These are phyloP conservation scores for Eupithecia pulchellata DNA, from an alignment of 2,888 invertebrate species.

Conservation along the genomic window DNA sequence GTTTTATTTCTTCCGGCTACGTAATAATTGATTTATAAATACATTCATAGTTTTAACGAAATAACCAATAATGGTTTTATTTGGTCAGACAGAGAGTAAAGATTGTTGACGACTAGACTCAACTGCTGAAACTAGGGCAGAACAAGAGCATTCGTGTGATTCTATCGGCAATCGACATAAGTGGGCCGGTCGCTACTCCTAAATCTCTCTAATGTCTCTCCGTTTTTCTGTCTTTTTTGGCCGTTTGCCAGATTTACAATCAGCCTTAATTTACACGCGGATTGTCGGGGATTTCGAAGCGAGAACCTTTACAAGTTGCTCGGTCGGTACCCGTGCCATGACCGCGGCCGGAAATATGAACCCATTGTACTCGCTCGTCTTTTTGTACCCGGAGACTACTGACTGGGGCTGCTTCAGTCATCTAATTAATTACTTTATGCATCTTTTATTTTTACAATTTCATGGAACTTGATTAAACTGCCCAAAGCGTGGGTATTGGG, in stretches of 20 bases:
- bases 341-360: slow-evolving; percentile 71
- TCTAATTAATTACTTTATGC: slow-evolving; percentile 47
- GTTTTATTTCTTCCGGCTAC: slow-evolving; percentile 19
- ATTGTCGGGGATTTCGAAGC: slow-evolving; percentile 56
- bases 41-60: neutral
- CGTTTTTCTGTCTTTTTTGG: slow-evolving; percentile 60
- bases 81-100: neutral
- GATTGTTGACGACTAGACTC: slow-evolving; percentile 7
- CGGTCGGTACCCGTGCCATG: slow-evolving; percentile 56
- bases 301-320: slow-evolving; percentile 60
- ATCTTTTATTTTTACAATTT: slow-evolving; percentile 41
- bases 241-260: slow-evolving; percentile 62
- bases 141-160: slow-evolving; percentile 35
- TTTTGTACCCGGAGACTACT: slow-evolving; percentile 61
- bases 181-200: slow-evolving; percentile 50
- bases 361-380: slow-evolving; percentile 69
- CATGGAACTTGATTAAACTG: slow-evolving; percentile 33
- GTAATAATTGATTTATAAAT: neutral
- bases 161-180: slow-evolving; percentile 51
- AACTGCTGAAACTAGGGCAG: slow-evolving; percentile 39
- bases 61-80: neutral
- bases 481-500: slow-evolving; percentile 14
- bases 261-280: slow-evolving; percentile 64
- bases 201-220: slow-evolving; percentile 61
- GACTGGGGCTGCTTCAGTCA: slow-evolving; percentile 49